Conservation (phyloP, 2,797 vertebrate genomes). For the Catamblyrhynchus diadema region DNA sequence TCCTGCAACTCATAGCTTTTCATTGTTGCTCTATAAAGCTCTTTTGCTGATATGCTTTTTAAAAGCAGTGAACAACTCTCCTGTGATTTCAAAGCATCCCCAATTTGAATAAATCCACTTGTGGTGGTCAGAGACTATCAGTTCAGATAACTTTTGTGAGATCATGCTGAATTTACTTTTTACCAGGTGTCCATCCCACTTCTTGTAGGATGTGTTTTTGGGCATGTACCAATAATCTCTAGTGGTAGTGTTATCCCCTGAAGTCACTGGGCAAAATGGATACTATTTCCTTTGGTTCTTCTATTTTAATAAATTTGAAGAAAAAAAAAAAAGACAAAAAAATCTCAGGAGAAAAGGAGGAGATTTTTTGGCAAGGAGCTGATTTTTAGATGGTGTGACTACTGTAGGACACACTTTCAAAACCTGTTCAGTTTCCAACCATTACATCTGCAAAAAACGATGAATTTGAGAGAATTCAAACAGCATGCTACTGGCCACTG, state of each 20-base stretch:
- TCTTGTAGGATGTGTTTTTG: neutral
- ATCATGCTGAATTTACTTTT: neutral
- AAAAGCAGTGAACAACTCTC: neutral
- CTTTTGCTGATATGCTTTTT: neutral
- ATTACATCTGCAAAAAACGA: neutral
- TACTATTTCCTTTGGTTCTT: neutral
- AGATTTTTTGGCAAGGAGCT: neutral
- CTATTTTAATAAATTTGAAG: neutral
- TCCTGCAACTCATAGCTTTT: neutral
- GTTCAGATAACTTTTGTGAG: neutral
- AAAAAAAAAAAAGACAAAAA: neutral
- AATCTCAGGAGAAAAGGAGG: neutral
- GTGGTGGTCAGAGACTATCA: neutral
- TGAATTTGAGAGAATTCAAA: neutral
- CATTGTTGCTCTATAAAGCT: neutral
- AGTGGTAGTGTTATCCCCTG: accelerated
- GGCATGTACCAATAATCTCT: neutral
- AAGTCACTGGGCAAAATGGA: neutral
- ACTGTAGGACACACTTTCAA: neutral
- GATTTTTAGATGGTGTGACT: neutral
- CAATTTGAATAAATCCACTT: neutral
- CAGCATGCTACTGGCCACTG: accelerated
- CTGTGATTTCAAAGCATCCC: neutral
- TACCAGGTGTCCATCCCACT: neutral
- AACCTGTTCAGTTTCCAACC: neutral